Evolutionary conservation across 2,113 vertebrate genomes (phyloP), one percentile per base, ranked within the genome.

Genomic region (Hippocampus comes): DNA sequence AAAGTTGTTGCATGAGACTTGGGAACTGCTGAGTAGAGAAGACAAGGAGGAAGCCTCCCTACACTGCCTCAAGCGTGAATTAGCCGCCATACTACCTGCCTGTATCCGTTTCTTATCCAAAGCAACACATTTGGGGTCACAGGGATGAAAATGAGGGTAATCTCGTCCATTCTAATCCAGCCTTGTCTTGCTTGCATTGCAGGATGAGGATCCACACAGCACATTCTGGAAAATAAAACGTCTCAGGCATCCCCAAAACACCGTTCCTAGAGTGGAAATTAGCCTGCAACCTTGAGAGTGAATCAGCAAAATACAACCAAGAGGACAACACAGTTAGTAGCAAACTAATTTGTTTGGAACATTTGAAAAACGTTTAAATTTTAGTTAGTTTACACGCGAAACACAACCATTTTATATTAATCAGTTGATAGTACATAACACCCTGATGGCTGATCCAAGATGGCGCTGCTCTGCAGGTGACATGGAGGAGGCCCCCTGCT

Each of bases 11-110:
- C 68, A 70, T 25, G n/a, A 69, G 68, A 73, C 72, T 53, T 23
- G 34, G 70, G 66, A 84, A 84, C 42, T 83, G 87, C 85, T 87
- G 80, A 87, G 78, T 34, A 75, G 12, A 70, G 77, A 78, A 64
- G 70, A 74, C 64, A 27, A 77, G 71, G 53, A 75, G 68, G 65
- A 46, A 78, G 72, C 70, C 5, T 77, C 49, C 70, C 74, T 48
- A 60, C 49, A 38, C 34, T 38, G 69, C 78, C 79, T 41, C 9
- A 68, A 79, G 73, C 77, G 64, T 72, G 53, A 66, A 75, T 66
- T 10, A 42, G 72, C 70, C 75, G n/a, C 25, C 30, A 60, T 78
- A 61, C 72, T 82, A 83, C 78, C 85, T 85, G 77, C 65, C 75
- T 80, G 25, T 67, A 78, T 81, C 70, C 25, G 38, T 76, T 76